Percentiles rank a stretch among this genome's conserved stretches.
Evolutionary conservation across 2,113 vertebrate genomes (phyloP).

Genomic region (Calyptomena viridis): DNA sequence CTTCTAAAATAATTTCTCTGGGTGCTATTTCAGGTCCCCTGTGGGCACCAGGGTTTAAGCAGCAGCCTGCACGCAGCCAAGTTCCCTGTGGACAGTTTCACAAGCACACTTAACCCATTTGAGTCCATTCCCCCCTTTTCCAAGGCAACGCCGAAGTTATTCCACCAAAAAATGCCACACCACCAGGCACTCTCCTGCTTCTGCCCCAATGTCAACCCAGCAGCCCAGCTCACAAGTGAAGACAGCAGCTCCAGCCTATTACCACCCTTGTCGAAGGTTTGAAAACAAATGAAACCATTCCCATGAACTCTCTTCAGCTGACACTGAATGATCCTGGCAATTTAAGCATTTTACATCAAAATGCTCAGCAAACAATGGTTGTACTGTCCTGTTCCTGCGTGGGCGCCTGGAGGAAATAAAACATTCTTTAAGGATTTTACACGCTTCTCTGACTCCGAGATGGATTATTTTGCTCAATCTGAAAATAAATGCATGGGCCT

Average conservation of each 20-base stretch:
- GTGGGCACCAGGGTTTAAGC: neutral
- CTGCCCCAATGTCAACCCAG: neutral
- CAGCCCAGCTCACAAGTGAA: neutral
- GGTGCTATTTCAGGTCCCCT: neutral
- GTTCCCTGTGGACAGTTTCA: neutral
- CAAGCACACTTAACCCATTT: neutral
- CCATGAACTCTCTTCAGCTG: slow-evolving; percentile 28
- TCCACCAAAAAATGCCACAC: neutral
- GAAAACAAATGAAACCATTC: neutral
- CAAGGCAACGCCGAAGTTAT: neutral
- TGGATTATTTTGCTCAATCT: slow-evolving; percentile 35
- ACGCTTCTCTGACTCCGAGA: slow-evolving; percentile 43
- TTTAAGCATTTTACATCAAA: slow-evolving; percentile 33
- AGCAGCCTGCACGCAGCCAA: neutral
- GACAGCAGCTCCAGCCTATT: neutral
- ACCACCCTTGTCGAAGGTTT: accelerated
- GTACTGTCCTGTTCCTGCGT: neutral
- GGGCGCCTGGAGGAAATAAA: slow-evolving; percentile 12
- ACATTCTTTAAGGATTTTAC: slow-evolving; percentile 40
- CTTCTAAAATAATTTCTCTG: neutral
- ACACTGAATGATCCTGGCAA: neutral
- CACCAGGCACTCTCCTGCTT: neutral
- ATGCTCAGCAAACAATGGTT: slow-evolving; percentile 19
- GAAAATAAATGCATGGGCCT: slow-evolving; percentile 12
- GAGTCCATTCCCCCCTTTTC: neutral